Conservation (phyloP, 2,113 vertebrate species). For the Origma solitaria region DNA sequence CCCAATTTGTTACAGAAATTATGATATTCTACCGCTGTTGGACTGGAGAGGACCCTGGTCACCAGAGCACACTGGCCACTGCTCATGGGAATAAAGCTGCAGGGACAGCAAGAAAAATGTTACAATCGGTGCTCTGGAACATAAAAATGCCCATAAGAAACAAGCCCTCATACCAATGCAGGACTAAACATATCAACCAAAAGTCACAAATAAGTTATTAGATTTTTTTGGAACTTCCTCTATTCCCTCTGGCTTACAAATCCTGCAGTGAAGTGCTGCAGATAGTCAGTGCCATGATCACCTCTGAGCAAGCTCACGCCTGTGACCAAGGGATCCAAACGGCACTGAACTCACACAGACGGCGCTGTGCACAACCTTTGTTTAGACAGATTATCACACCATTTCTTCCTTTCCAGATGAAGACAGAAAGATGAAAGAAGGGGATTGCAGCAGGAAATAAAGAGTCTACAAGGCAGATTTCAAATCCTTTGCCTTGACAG, state of each 20-base stretch:
- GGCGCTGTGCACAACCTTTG: background rate
- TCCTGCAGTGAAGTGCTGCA: background rate
- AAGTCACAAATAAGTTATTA: background rate
- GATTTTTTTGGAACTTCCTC: background rate
- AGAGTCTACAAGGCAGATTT: background rate
- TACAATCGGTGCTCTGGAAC: background rate
- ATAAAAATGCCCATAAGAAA: background rate
- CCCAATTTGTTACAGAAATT: background rate
- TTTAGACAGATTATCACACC: background rate
- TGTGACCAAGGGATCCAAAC: background rate
- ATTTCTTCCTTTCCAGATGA: background rate
- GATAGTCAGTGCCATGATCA: background rate
- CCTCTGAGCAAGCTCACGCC: background rate
- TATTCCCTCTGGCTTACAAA: background rate
- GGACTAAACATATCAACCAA: background rate
- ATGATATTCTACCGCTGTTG: background rate
- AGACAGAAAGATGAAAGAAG: background rate
- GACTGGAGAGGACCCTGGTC: background rate
- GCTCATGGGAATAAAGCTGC: background rate
- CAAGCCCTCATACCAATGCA: background rate
- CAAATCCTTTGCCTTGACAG: background rate
- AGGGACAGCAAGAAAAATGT: background rate
- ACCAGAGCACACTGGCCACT: background rate
- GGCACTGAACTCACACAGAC: accelerated
- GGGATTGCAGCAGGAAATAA: background rate